Evolutionary conservation across 2,113 vertebrate genomes (phyloP).

Genomic region (Colossoma macropomum): DNA sequence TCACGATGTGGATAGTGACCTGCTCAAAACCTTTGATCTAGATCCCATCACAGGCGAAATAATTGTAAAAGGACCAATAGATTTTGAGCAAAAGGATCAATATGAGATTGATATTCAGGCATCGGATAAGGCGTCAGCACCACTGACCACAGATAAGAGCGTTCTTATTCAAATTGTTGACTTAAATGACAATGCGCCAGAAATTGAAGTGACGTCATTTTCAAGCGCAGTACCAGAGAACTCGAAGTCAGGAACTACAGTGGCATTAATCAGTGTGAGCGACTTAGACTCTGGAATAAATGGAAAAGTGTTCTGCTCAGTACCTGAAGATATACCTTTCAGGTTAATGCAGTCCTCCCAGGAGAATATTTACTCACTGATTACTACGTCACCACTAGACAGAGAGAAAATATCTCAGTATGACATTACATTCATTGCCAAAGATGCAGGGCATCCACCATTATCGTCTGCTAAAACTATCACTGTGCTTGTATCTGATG

Average conservation of each 20-base stretch:
- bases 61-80: slow-evolving; percentile 62
- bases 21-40: slow-evolving; percentile 60
- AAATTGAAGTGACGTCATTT: slow-evolving; percentile 86
- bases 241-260: slow-evolving; percentile 63
- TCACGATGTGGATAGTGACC: slow-evolving; percentile 46
- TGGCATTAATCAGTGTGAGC: slow-evolving; percentile 69
- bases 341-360: slow-evolving; percentile 58
- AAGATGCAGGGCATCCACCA: slow-evolving; percentile 65
- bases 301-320: slow-evolving; percentile 73
- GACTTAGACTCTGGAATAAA: slow-evolving; percentile 74
- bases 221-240: slow-evolving; percentile 81
- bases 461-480: slow-evolving; percentile 67
- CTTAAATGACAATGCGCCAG: slow-evolving; percentile 81
- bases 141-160: slow-evolving; percentile 58
- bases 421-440: slow-evolving; percentile 66
- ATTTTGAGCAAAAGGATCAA: slow-evolving; percentile 67
- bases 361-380: slow-evolving; percentile 68
- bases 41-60: slow-evolving; percentile 66
- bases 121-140: slow-evolving; percentile 61
- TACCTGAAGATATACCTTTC: slow-evolving; percentile 69
- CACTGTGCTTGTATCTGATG: slow-evolving; percentile 68
- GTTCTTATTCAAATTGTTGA: slow-evolving; percentile 70
- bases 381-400: slow-evolving; percentile 64
- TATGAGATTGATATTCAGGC: slow-evolving; percentile 73
- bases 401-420: slow-evolving; percentile 64